Conservation (phyloP, 2,888 invertebrate genomes). For the Mesorhabditis spiculigera region DNA sequence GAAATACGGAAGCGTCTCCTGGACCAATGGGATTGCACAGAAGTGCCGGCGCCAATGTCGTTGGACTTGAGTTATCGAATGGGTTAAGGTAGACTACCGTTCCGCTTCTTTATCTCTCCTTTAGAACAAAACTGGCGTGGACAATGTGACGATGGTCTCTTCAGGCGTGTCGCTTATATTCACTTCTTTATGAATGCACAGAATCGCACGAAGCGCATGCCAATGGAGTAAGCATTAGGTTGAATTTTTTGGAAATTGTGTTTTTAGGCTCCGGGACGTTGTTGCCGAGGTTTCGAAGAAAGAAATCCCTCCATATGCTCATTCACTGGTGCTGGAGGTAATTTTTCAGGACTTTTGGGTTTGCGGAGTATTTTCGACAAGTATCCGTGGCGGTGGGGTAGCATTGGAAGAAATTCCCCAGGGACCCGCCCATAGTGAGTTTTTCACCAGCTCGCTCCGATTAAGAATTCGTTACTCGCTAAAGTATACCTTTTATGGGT, state of each 20-base stretch:
- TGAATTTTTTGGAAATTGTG: slow-evolving; percentile 9
- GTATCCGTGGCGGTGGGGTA: no score
- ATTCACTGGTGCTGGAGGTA: slow-evolving; percentile 89
- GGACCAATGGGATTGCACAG: slow-evolving; percentile 99
- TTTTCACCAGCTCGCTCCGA: no score
- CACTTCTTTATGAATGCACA: slow-evolving; percentile 82
- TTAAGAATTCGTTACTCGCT: no score
- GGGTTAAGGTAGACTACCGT: slow-evolving; percentile 74
- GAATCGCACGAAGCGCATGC: slow-evolving; percentile 34
- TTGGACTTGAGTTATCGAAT: slow-evolving; percentile 85
- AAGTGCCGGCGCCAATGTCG: slow-evolving; percentile 71
- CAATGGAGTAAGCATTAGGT: slow-evolving; percentile 39
- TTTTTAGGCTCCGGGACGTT: slow-evolving; percentile 64
- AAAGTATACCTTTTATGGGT: slow-evolving; percentile 59
- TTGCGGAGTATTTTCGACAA: no score
- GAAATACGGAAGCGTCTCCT: slow-evolving; percentile 81
- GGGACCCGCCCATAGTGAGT: no score
- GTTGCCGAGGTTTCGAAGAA: slow-evolving; percentile 85
- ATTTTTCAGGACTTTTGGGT: slow-evolving; percentile 69
- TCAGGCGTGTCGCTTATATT: slow-evolving; percentile 98
- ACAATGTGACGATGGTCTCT: slow-evolving; percentile 94
- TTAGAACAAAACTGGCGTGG: slow-evolving; percentile 64
- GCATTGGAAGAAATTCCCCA: no score
- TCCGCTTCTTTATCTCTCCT: slow-evolving; percentile 16
- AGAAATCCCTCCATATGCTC: slow-evolving; percentile 83